phyloP scores from a whole-genome alignment of 2,888 invertebrate species.

The Acronicta leporina region DNA sequence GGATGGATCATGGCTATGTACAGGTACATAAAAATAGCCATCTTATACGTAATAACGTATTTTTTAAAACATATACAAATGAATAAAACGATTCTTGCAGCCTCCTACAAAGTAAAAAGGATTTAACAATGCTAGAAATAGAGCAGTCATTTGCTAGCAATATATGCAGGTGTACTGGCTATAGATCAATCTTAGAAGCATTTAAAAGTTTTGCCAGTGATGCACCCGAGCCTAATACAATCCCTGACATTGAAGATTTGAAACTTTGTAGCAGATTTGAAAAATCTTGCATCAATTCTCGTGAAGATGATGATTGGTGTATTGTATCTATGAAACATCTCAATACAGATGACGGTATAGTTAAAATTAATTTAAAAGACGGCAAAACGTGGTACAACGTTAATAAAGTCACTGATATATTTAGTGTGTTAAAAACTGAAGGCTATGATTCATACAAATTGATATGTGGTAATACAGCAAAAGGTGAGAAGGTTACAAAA shows the following conservation, averaged over 20 bases:
- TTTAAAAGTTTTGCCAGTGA: constrained; percentile 93
- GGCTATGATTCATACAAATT: constrained; percentile 87
- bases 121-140: constrained; percentile 81
- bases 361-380: constrained; percentile 62
- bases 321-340: constrained; percentile 42
- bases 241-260: constrained; percentile 83
- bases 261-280: constrained; percentile 59
- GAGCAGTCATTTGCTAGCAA: constrained; percentile 93
- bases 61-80: not conserved
- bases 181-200: constrained; percentile 93
- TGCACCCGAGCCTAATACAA: constrained; percentile 79
- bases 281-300: constrained; percentile 71
- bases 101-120: constrained; percentile 38
- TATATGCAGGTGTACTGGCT: constrained; percentile 94
- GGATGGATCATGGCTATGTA: constrained; percentile 93
- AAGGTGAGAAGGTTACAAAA: constrained; percentile 79
- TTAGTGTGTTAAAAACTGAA: constrained; percentile 81
- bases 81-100: constrained; percentile 24
- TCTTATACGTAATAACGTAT: too few species aligned
- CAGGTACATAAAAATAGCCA: constrained; percentile 75
- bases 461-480: constrained; percentile 92
- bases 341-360: constrained; percentile 66
- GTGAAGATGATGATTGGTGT: constrained; percentile 69
- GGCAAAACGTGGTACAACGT: constrained; percentile 87
- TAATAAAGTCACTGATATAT: constrained; percentile 81